Percentiles rank a stretch among this genome's conserved stretches.
Conservation (phyloP, 2,797 vertebrate genomes). For the Dendrocincla tyrannina region DNA sequence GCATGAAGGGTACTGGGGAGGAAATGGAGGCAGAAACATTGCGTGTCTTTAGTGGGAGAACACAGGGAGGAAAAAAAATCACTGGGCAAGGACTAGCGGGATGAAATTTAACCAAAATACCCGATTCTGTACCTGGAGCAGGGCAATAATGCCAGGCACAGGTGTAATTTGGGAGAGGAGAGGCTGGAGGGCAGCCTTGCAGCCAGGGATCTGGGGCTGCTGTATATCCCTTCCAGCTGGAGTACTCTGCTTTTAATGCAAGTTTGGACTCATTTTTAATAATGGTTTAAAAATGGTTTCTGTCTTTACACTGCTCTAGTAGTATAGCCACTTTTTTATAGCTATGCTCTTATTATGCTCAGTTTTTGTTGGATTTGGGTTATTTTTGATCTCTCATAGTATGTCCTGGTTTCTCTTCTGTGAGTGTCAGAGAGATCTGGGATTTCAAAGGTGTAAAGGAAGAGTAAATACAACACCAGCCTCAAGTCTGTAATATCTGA, state of each 20-base stretch:
- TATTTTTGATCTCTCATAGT: not conserved
- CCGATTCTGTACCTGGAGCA: not conserved
- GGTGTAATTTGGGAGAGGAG: not conserved
- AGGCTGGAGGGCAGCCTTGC: not conserved
- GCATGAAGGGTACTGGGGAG: slow-evolving; percentile 41
- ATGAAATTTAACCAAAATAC: not conserved
- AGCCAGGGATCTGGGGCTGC: not conserved
- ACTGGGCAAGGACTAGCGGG: not conserved
- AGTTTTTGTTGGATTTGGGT: not conserved
- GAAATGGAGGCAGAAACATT: not conserved
- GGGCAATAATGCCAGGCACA: no score
- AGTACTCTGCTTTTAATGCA: not conserved
- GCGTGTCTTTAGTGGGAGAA: slow-evolving; percentile 30
- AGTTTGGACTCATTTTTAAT: not conserved
- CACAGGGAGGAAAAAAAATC: not conserved
- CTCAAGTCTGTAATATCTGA: not conserved
- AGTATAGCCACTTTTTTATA: not conserved
- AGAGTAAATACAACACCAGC: not conserved
- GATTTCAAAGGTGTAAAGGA: not conserved
- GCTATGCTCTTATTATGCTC: not conserved
- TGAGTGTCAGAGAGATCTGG: not conserved
- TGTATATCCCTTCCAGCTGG: not conserved
- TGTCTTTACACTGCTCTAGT: not conserved
- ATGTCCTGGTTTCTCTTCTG: not conserved
- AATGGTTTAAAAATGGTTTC: not conserved